Conservation (phyloP, 2,797 vertebrate genomes). For the Chaetodon trifasciatus region DNA sequence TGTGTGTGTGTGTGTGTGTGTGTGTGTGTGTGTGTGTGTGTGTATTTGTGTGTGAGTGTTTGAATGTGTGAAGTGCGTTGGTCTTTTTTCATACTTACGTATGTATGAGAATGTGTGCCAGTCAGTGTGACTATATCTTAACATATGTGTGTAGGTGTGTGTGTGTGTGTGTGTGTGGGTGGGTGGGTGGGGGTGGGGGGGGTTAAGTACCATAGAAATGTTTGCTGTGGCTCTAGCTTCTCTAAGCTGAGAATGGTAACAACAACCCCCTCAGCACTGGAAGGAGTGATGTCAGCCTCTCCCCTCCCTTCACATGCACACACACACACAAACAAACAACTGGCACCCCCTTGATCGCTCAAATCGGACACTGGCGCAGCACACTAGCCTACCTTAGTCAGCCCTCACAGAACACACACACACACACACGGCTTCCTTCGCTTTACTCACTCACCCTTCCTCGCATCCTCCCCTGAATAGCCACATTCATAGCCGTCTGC, state of each 20-base stretch:
- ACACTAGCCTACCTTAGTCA: slow-evolving; percentile 49
- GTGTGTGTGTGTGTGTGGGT: slow-evolving; percentile 18
- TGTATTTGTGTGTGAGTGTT: slow-evolving; percentile 22
- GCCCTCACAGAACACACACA: slow-evolving; percentile 47
- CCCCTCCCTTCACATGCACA: slow-evolving; percentile 41
- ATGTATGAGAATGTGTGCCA: slow-evolving; percentile 27
- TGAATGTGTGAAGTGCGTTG: slow-evolving; percentile 20
- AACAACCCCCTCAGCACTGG: slow-evolving; percentile 79
- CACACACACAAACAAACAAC: slow-evolving; percentile 52
- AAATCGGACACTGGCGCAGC: slow-evolving; percentile 77
- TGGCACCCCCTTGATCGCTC: slow-evolving; percentile 65
- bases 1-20: slow-evolving; percentile 27
- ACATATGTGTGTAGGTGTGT: slow-evolving; percentile 1
- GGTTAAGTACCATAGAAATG: slow-evolving; percentile 60
- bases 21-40: slow-evolving; percentile 22
- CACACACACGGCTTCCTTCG: slow-evolving; percentile 54
- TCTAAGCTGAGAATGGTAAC: slow-evolving; percentile 70
- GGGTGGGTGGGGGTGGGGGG: slow-evolving; percentile 18
- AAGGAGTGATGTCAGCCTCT: slow-evolving; percentile 85
- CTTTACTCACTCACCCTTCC: slow-evolving; percentile 57
- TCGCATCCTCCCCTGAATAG: slow-evolving; percentile 66
- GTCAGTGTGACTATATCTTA: neutral
- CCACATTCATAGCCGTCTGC: slow-evolving; percentile 74
- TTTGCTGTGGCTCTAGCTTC: slow-evolving; percentile 67
- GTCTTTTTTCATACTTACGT: slow-evolving; percentile 25